A percentile compares a stretch with the other conserved stretches of the same genome.
Conservation (phyloP, 2,113 vertebrate species). For the Thalassarche chlororhynchos region DNA sequence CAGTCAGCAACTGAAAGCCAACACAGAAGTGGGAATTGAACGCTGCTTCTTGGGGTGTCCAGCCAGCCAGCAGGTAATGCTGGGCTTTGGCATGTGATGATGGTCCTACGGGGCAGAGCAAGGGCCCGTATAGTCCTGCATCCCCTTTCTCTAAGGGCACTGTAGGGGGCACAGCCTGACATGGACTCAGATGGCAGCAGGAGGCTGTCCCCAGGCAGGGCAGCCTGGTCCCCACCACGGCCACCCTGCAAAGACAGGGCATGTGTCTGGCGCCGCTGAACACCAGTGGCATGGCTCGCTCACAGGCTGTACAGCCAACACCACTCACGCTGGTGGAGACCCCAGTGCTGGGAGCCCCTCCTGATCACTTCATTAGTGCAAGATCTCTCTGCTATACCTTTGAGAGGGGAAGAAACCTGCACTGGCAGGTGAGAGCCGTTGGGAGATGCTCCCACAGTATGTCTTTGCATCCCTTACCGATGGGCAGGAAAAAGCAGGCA, state of each 20-base stretch:
- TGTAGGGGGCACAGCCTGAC: background rate
- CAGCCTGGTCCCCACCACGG: background rate
- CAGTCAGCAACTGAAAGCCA: slow-evolving; percentile 88
- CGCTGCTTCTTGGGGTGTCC: background rate
- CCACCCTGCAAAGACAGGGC: background rate
- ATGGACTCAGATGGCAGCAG: background rate
- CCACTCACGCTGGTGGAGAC: background rate
- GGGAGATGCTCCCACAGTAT: background rate
- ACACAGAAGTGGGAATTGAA: slow-evolving; percentile 21
- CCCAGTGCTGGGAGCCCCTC: background rate
- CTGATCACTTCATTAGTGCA: background rate
- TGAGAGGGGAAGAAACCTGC: background rate
- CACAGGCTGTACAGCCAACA: background rate
- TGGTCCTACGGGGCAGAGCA: background rate
- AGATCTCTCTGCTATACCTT: background rate
- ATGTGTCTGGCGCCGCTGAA: fast-evolving
- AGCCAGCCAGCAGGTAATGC: background rate
- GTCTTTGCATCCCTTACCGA: background rate
- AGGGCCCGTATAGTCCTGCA: background rate
- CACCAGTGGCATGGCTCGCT: background rate
- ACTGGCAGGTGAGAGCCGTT: background rate
- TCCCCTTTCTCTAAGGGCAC: background rate
- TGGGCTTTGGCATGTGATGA: background rate
- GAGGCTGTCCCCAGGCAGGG: background rate
- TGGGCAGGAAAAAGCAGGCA: background rate